Conservation (phyloP, 2,888 invertebrate species). For the Lapara coniferarum region DNA sequence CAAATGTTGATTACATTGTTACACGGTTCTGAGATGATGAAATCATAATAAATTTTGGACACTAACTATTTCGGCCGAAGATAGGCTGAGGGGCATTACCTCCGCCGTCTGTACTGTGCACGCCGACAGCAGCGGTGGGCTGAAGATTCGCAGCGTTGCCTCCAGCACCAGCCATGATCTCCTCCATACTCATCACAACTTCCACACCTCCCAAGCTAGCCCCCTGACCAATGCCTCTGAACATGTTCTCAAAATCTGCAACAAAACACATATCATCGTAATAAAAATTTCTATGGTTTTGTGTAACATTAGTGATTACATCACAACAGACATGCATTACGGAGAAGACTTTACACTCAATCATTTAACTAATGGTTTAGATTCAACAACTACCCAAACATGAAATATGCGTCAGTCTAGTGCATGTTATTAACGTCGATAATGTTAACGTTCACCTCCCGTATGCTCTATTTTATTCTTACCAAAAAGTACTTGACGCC, state of each 20-base stretch:
- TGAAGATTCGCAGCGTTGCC: constrained; percentile 18
- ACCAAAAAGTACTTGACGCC: constrained; percentile 57
- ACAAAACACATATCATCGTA: constrained; percentile 25
- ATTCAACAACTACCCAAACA: background rate
- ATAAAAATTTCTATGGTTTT: background rate
- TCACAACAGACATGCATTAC: background rate
- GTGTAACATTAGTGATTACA: too few relatives aligned
- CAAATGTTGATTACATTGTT: background rate
- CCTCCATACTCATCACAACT: constrained; percentile 71
- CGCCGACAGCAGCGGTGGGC: constrained; percentile 12
- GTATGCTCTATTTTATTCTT: constrained; percentile 36
- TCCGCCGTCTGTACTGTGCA: constrained; percentile 32
- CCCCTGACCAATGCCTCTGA: constrained; percentile 56
- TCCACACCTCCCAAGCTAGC: constrained; percentile 57
- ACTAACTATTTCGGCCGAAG: constrained; percentile 3
- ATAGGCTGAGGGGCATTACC: constrained; percentile 32
- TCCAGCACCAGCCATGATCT: constrained; percentile 48
- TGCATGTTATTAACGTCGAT: background rate
- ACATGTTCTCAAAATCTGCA: constrained; percentile 63
- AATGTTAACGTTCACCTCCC: background rate
- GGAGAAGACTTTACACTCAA: background rate
- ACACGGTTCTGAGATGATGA: background rate
- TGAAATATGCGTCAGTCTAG: background rate
- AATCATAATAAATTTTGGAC: background rate
- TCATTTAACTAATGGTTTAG: too few relatives aligned